Evolutionary conservation across 2,113 vertebrate genomes (phyloP), one percentile per base, ranked within the genome.

Genomic region (Pterocles burchelli): DNA sequence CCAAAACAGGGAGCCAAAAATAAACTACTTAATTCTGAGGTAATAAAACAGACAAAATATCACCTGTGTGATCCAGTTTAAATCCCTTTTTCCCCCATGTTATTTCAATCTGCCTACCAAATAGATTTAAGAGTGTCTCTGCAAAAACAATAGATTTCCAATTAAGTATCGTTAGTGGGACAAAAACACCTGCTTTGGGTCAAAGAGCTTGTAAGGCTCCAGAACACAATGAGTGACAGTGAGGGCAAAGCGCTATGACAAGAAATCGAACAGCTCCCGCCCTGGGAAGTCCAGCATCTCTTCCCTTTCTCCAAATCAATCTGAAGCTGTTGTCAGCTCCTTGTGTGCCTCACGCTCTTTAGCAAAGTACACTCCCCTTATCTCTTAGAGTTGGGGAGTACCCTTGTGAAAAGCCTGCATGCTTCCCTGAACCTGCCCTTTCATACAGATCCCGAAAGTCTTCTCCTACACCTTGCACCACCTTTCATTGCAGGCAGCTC

Each of bases 121-220:
- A 34, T 8, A 70, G 11, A 77, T 33, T n/a, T 78, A 48, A 61
- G 57, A 68, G 54, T 58, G 17, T 95, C 38, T 68, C 75, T 59
- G 61, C 61, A 89, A 95, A 97, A 96, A 90, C 80, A 93, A 86
- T 65, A 74, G 85, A 48, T 88, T 95, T 96, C 82, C 92, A 95
- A 90, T 94, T 93, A 96, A 80, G 72, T 85, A 62, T 86, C 85
- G 94, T 96, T 93, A 91, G 81, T 41, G 33, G 61, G 68, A 93
- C 38, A 94, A 92, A 96, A 90, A 12, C 68, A 95, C 65, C 48
- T 85, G 68, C 1, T 76, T 90, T 48, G 34, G 38, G 52, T 91
- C 63, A 11, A 96, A 93, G 67, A 46, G 73, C 46, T 88, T 73
- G 8, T 31, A 65, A 91, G 28, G 18, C 85, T 95, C 33, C 34